Conservation (phyloP, 2,113 vertebrate genomes). For the Austrofundulus limnaeus region DNA sequence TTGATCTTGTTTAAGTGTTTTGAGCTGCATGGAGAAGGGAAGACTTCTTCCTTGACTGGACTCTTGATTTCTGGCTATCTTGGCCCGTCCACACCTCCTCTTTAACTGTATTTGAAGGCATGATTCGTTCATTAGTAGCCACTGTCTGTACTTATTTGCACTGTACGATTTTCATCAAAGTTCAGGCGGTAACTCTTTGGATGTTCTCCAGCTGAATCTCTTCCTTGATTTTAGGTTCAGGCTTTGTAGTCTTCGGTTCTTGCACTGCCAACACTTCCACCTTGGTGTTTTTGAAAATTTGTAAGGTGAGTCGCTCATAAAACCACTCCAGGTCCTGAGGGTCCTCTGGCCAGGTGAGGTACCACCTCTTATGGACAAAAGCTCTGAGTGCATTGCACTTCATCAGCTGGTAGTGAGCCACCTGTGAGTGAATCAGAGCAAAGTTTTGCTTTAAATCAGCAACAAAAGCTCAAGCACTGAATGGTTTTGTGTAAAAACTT, state of each 20-base stretch:
- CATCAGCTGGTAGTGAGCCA: slow-evolving; percentile 86
- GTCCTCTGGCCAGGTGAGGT: slow-evolving; percentile 88
- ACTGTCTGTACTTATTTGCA: neutral
- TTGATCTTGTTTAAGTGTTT: too few relatives aligned
- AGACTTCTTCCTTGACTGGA: too few relatives aligned
- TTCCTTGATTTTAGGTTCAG: neutral
- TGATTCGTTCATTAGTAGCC: neutral
- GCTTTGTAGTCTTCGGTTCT: neutral
- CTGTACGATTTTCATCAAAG: neutral
- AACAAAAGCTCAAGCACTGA: too few relatives aligned
- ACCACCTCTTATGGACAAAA: slow-evolving; percentile 80
- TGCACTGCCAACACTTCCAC: slow-evolving; percentile 34
- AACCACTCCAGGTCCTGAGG: slow-evolving; percentile 88
- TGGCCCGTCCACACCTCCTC: neutral
- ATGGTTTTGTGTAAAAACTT: too few relatives aligned
- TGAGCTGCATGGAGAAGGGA: too few relatives aligned
- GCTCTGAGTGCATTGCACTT: slow-evolving; percentile 77
- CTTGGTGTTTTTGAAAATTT: slow-evolving; percentile 77
- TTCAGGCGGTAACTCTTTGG: neutral
- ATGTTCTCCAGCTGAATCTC: slow-evolving; percentile 22
- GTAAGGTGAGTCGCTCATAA: slow-evolving; percentile 78
- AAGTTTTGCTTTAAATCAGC: too few relatives aligned
- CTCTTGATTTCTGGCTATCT: too few relatives aligned
- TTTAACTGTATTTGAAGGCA: neutral
- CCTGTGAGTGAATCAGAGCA: slow-evolving; percentile 23